phyloP scores from a whole-genome alignment of 2,113 vertebrate species.

The Heteronetta atricapilla region DNA sequence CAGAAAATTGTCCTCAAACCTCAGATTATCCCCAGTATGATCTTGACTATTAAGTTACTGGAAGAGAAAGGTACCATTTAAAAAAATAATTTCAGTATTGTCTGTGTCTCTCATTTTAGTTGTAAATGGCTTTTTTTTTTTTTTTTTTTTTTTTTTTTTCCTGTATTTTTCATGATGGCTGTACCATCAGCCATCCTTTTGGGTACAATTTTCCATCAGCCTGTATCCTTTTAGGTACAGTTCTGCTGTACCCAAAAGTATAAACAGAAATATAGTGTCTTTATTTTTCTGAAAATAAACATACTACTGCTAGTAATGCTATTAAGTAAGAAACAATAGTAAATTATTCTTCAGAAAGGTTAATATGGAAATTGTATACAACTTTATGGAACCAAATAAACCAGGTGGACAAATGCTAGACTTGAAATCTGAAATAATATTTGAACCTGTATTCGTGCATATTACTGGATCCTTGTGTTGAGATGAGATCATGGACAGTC shows the following conservation, averaged over 20 bases:
- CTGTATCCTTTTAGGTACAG: too few relatives aligned
- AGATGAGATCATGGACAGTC: not conserved
- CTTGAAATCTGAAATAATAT: not conserved
- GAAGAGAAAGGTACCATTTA: slow-evolving; percentile 16
- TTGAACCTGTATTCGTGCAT: not conserved
- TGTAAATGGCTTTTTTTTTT: slow-evolving; percentile 40
- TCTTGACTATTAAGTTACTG: slow-evolving; percentile 62
- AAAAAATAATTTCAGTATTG: slow-evolving; percentile 6
- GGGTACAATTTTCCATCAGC: too few relatives aligned
- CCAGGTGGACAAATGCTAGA: not conserved
- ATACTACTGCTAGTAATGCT: not conserved
- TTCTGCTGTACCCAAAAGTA: not conserved
- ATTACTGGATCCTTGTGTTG: not conserved
- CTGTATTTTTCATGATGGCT: not conserved
- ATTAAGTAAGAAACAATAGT: not conserved
- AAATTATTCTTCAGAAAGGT: not conserved
- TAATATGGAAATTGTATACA: not conserved
- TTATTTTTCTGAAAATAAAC: not conserved
- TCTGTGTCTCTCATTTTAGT: slow-evolving; percentile 36
- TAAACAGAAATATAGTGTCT: not conserved
- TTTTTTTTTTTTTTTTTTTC: not conserved
- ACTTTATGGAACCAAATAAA: not conserved
- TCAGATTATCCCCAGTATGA: slow-evolving; percentile 41
- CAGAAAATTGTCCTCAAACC: slow-evolving; percentile 64
- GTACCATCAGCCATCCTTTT: not conserved